phyloP scores from a whole-genome alignment of 2,113 vertebrate species.

The Bubo bubo region DNA sequence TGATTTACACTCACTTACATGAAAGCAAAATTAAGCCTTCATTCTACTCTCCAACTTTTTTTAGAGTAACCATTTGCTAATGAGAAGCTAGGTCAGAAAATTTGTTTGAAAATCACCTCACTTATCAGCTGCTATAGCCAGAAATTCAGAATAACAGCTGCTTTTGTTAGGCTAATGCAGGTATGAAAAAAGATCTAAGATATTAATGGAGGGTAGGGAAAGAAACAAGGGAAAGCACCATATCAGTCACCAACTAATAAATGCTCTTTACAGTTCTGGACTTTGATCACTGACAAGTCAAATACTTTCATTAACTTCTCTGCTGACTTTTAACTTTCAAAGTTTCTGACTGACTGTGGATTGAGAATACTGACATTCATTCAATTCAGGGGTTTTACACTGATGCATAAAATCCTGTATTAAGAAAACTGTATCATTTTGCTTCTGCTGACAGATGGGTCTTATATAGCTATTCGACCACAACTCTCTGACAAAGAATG shows the following conservation, averaged over 20 bases:
- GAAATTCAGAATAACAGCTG: constrained; percentile 34
- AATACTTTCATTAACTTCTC: constrained; percentile 55
- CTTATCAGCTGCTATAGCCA: neutral
- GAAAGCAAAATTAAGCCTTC: neutral
- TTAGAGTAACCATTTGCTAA: neutral
- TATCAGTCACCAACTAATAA: constrained; percentile 48
- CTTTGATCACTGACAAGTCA: constrained; percentile 57
- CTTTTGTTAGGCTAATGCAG: constrained; percentile 13
- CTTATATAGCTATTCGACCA: neutral
- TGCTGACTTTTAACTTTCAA: constrained; percentile 44
- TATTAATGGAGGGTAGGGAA: neutral
- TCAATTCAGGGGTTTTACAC: neutral
- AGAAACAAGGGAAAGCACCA: neutral
- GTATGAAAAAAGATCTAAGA: constrained; percentile 28
- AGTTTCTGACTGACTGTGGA: neutral
- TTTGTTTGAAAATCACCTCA: neutral
- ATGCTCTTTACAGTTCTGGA: constrained; percentile 34
- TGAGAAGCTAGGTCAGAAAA: neutral
- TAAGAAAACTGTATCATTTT: constrained; percentile 58
- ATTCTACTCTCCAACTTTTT: neutral
- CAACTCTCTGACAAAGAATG: constrained; percentile 50
- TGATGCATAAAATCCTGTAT: constrained; percentile 14
- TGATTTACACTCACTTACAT: neutral
- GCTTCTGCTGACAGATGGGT: constrained; percentile 54
- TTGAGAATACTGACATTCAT: constrained; percentile 24